Evolutionary conservation across 2,888 invertebrate genomes (phyloP).

Genomic region (Augiades crinisus): DNA sequence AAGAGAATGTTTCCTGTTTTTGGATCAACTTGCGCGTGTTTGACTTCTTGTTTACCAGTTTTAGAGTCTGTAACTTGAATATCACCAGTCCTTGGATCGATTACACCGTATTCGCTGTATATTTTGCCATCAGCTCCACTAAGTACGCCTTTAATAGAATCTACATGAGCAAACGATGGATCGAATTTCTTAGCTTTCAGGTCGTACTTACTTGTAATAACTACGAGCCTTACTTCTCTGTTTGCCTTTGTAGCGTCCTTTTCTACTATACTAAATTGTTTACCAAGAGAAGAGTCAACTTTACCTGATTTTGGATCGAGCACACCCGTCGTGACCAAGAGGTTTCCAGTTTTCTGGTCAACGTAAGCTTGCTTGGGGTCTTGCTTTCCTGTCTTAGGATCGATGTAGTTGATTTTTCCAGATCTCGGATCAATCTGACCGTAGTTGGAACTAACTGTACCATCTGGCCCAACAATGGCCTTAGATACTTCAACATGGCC

Average conservation of each 20-base stretch:
- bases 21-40: conserved; percentile 67
- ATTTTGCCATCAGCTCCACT: conserved; percentile 84
- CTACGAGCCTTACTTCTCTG: conserved; percentile 79
- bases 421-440: conserved; percentile 84
- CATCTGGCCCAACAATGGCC: conserved; percentile 81
- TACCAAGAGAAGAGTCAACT: conserved; percentile 84
- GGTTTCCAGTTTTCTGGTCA: conserved; percentile 86
- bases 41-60: conserved; percentile 67
- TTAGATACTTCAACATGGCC: conserved; percentile 80
- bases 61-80: conserved; percentile 66
- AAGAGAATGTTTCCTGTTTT: conserved; percentile 79
- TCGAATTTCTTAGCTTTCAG: conserved; percentile 74
- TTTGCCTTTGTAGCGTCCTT: conserved; percentile 85
- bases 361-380: conserved; percentile 85
- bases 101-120: conserved; percentile 82
- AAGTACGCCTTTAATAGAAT: conserved; percentile 69
- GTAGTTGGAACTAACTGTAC: conserved; percentile 82
- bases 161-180: conserved; percentile 77
- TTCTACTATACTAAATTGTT: conserved; percentile 84
- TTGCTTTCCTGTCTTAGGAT: conserved; percentile 83
- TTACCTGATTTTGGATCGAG: conserved; percentile 85
- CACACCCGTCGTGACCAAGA: conserved; percentile 83
- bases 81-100: conserved; percentile 82
- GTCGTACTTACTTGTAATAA: conserved; percentile 83
- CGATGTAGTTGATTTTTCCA: conserved; percentile 83